Base-by-base conservation (phyloP, 2,888 invertebrate species). In the Megaustenia siamemsis region DNA sequence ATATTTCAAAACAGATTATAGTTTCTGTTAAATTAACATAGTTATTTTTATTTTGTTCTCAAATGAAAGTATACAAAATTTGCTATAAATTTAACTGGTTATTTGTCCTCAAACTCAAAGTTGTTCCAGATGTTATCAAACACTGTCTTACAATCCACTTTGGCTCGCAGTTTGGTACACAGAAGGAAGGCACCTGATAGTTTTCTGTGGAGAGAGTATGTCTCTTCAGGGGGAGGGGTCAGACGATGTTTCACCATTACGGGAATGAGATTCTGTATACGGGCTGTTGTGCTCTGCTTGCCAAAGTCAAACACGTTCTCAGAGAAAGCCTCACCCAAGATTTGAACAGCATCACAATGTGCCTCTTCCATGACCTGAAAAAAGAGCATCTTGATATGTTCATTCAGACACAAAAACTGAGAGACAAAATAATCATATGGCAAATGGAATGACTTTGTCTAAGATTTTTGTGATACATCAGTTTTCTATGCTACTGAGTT, bases 151-250 rank as follows among this genome's bases (percentile, higher is more conserved):
- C 98, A 98, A 90, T 96, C 96, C 90, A 99, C 95, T 90, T 96
- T 96, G 0, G 97, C 96, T 91, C 96, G 96, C 80, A 99, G 95
- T 92, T 98, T 98, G 0, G 98, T 96, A 93, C 98, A 98, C 0
- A 99, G 95, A 40, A 99, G 95, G 94, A 99, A 99, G 24, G 98
- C 96, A 0, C 99, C 99, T 0, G 99, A 98, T 75, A 99, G 95
- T 95, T 99, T 99, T 85, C 99, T 95, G 93, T 99, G 99, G 35
- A 99, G 95, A 0, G 99, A 99, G 95, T 99, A 99, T 89, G 98
- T 97, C 95, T 99, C 99, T 94, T 99, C 99, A 0, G 99, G 99
- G 0, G 99, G 99, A 1, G 99, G 98, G 86, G 98, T 98, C 1
- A 99, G 95, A 38, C 99, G 95, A 93, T 99, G 98, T 71, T 96